These are phyloP conservation scores for Aphaenogaster ashmeadi DNA, from an alignment of 1,140 invertebrate species.

Conservation along the genomic window DNA sequence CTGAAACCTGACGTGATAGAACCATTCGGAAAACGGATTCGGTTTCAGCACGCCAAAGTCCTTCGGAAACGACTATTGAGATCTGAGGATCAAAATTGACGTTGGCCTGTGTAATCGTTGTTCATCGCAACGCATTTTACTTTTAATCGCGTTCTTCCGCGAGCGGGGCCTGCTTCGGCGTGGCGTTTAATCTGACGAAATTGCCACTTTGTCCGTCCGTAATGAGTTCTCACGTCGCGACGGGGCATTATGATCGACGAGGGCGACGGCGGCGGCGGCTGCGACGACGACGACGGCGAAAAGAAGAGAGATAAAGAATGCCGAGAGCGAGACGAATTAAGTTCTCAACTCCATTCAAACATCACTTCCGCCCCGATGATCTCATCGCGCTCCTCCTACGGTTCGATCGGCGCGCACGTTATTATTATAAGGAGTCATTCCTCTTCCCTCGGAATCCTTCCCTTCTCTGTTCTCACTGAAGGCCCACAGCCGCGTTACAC, in stretches of 20 bases:
- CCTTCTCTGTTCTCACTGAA: neutral
- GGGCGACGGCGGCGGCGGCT: constrained; percentile 35
- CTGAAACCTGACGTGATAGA: too few relatives aligned
- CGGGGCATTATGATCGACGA: constrained; percentile 67
- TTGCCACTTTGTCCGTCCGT: constrained; percentile 62
- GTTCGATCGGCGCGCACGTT: constrained; percentile 75
- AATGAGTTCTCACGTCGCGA: constrained; percentile 67
- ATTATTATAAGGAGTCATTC: constrained; percentile 65
- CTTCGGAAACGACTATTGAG: too few relatives aligned
- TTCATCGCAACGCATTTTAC: constrained; percentile 51
- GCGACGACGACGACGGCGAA: constrained; percentile 32
- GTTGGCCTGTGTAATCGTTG: too few relatives aligned
- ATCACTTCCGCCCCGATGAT: constrained; percentile 85
- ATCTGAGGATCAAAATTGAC: too few relatives aligned
- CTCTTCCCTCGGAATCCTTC: constrained; percentile 32
- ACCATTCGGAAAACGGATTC: too few relatives aligned
- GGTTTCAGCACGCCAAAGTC: too few relatives aligned
- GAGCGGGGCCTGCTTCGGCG: neutral
- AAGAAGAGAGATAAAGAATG: constrained; percentile 65
- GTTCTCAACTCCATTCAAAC: constrained; percentile 85
- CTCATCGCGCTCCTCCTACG: constrained; percentile 81
- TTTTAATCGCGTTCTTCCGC: constrained; percentile 26
- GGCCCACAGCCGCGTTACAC: constrained; percentile 27
- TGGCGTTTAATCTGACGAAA: constrained; percentile 60
- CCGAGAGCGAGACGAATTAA: constrained; percentile 81